Percentiles rank a stretch among this genome's conserved stretches.
phyloP scores from a whole-genome alignment of 2,888 invertebrate species.

The Tetrapedia diversipes region DNA sequence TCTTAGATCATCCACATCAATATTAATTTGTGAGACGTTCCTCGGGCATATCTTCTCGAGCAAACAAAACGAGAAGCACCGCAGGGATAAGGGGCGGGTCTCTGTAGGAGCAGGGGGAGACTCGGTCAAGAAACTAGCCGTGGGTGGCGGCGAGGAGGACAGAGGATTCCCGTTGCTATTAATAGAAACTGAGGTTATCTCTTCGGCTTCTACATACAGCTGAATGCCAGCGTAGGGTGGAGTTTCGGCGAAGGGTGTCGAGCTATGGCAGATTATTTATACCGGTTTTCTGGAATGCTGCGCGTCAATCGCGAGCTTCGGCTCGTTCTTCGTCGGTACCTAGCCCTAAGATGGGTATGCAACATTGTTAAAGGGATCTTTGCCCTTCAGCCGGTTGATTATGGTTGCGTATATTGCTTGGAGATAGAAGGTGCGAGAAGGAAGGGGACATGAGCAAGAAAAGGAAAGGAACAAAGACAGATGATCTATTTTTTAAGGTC shows the following conservation, averaged over 20 bases:
- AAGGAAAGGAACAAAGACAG: too few relatives aligned
- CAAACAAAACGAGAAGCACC: neutral
- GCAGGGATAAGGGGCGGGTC: constrained; percentile 25
- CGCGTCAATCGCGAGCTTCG: constrained; percentile 53
- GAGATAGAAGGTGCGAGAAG: too few relatives aligned
- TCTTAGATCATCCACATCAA: neutral
- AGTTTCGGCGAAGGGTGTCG: constrained; percentile 62
- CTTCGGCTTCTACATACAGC: constrained; percentile 74
- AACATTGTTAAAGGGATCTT: too few relatives aligned
- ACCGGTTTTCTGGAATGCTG: constrained; percentile 77
- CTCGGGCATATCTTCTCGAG: neutral
- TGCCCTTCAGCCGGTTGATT: too few relatives aligned
- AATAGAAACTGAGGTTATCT: constrained; percentile 75
- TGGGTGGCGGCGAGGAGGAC: constrained; percentile 50
- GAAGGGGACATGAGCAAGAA: too few relatives aligned
- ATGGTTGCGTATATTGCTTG: too few relatives aligned
- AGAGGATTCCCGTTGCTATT: constrained; percentile 64
- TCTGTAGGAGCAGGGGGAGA: constrained; percentile 22
- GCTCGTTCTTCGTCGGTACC: constrained; percentile 11
- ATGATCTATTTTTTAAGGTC: too few relatives aligned
- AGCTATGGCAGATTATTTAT: constrained; percentile 70
- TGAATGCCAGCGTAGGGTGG: constrained; percentile 65
- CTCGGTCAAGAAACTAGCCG: constrained; percentile 53
- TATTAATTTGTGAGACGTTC: neutral
- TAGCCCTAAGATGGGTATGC: too few relatives aligned